Conservation (phyloP, 2,113 vertebrate species). For the Tetraodon nigroviridis region DNA sequence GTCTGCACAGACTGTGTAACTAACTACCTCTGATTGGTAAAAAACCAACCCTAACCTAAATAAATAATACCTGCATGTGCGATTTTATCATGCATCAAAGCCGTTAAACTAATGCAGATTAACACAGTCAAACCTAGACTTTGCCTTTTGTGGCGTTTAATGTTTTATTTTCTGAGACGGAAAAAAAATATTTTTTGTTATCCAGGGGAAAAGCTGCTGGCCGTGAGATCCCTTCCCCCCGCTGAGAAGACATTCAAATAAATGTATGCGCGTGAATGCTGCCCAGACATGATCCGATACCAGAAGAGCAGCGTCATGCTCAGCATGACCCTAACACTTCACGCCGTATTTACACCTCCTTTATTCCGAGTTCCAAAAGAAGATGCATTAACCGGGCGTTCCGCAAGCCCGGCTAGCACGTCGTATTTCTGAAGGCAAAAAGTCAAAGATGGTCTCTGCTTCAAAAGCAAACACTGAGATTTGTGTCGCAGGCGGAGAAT, state of each 20-base stretch:
- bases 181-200: background rate
- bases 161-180: too few relatives aligned
- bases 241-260: slow-evolving; percentile 77
- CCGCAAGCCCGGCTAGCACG: too few relatives aligned
- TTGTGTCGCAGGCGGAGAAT: slow-evolving; percentile 3
- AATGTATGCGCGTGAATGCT: slow-evolving; percentile 71
- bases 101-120: slow-evolving; percentile 7
- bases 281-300: slow-evolving; percentile 96
- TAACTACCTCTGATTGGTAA: too few relatives aligned
- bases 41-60: too few relatives aligned
- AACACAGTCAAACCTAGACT: background rate
- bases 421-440: too few relatives aligned
- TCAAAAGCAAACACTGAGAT: too few relatives aligned
- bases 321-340: slow-evolving; percentile 47
- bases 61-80: slow-evolving; percentile 16
- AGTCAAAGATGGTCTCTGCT: slow-evolving; percentile 21
- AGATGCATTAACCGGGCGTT: slow-evolving; percentile 74
- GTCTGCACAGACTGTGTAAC: too few relatives aligned
- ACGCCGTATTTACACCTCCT: slow-evolving; percentile 53
- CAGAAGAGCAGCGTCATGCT: slow-evolving; percentile 81
- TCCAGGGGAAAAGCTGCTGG: slow-evolving; percentile 16
- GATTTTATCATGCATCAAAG: slow-evolving; percentile 60
- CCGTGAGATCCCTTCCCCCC: slow-evolving; percentile 41
- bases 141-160: too few relatives aligned
- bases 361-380: too few relatives aligned